These are phyloP conservation scores for Polydrusus cervinus DNA, from an alignment of 2,888 invertebrate species.

Conservation along the genomic window DNA sequence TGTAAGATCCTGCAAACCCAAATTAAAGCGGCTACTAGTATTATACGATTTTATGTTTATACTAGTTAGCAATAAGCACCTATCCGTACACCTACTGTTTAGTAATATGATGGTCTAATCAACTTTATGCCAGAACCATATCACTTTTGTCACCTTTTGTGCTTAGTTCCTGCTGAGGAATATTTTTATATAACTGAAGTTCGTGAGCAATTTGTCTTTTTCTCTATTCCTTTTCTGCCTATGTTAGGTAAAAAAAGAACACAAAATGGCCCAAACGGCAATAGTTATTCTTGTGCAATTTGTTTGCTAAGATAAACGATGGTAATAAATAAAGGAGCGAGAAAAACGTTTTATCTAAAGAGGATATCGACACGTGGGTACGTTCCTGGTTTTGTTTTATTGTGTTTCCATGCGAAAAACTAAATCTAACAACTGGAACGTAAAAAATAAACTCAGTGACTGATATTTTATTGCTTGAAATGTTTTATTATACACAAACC, in stretches of 20 bases:
- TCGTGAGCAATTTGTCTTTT: not conserved
- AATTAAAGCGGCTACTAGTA: too few relatives aligned
- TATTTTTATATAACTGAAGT: too few relatives aligned
- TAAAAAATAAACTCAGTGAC: not conserved
- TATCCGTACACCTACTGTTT: too few relatives aligned
- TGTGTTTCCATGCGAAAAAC: constrained; percentile 22
- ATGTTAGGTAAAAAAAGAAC: not conserved
- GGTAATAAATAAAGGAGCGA: constrained; percentile 31
- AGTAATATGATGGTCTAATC: too few relatives aligned
- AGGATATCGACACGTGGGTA: constrained; percentile 31
- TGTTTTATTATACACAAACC: too few relatives aligned
- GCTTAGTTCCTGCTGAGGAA: too few relatives aligned
- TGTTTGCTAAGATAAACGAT: constrained; percentile 26
- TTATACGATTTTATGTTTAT: too few relatives aligned
- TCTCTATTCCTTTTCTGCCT: not conserved
- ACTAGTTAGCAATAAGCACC: too few relatives aligned
- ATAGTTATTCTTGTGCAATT: constrained; percentile 6
- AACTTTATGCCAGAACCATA: too few relatives aligned
- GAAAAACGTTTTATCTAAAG: constrained; percentile 15
- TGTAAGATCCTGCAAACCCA: too few relatives aligned
- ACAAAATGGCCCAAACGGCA: not conserved
- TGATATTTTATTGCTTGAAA: too few relatives aligned
- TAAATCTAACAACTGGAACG: constrained; percentile 9
- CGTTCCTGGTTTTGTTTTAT: constrained; percentile 34
- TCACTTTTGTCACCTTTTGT: too few relatives aligned